Evolutionary conservation across 2,113 vertebrate genomes (phyloP), one percentile per base, ranked within the genome.

Genomic region (Pterocles gutturalis): DNA sequence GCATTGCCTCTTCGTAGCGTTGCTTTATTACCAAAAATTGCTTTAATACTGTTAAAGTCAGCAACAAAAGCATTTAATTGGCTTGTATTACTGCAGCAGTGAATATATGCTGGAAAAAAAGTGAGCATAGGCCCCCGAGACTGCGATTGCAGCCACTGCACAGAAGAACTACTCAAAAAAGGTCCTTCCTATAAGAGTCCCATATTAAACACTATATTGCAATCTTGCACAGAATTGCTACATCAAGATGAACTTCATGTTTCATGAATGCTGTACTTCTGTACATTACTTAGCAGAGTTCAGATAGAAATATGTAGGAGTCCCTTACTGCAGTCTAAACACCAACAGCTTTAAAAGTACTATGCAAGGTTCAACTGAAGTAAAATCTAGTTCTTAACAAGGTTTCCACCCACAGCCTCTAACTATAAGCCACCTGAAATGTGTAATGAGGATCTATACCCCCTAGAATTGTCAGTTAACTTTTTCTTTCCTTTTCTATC

Each of bases 131-230:
- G 31, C 5, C 9, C 36, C n/a, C 25, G 13, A 66, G 31, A 19
- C 11, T 21, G 53, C 0, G 0, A 10, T 6, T 38, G 38, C 53
- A 86, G 60, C 25, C 43, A 22, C 5, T 7, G 36, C 48, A 48
- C 29, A 60, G 17, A 64, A 33, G 20, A 17, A 34, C 48, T 54
- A 6, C 20, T 77, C 60, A 28, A 67, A 67, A 77, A 49, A 24
- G 11, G 10, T 36, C 25, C 10, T 45, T 36, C n/a, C 36, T 43
- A 0, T 16, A 43, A 14, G 1, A 0, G 26, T 60, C 26, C 38
- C 53, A 0, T 10, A 36, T 29, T 22, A 53, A 80, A 61, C 7
- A 6, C 5, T 34, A 5, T 34, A 31, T 6, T 58, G 20, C 71
- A 51, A 51, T 16, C 36, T 34, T 41, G 55, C 43, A 58, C 20